Evolutionary conservation across 2,797 vertebrate genomes (phyloP).

Genomic region (Tauraco hartlaubi): DNA sequence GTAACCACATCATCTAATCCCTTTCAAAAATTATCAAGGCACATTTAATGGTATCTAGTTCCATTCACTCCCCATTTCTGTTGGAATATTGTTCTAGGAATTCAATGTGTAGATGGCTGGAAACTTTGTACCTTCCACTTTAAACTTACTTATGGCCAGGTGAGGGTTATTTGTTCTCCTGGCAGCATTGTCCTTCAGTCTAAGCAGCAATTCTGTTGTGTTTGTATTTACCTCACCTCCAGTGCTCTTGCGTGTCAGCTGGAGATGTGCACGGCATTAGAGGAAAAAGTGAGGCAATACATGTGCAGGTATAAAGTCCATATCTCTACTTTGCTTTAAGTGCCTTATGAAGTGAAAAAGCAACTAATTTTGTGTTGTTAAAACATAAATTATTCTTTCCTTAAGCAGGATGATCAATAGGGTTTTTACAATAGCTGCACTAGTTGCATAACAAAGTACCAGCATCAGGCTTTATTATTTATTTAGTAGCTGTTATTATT

Average conservation of each 20-base stretch:
- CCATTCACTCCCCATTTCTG: neutral
- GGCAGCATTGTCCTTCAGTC: neutral
- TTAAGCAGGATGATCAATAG: neutral
- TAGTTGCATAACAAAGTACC: neutral
- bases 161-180: neutral
- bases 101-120: neutral
- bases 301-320: neutral
- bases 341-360: neutral
- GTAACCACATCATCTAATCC: neutral
- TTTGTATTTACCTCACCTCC: neutral
- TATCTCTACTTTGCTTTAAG: neutral
- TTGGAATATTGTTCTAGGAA: neutral
- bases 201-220: neutral
- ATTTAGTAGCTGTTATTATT: neutral
- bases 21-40: neutral
- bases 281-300: neutral
- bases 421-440: constrained; percentile 11
- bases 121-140: neutral
- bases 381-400: constrained; percentile 35
- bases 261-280: neutral
- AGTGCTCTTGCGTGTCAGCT: neutral
- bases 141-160: neutral
- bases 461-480: neutral
- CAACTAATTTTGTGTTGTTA: neutral
- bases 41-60: neutral